Percentiles rank a stretch among this genome's conserved stretches.
Conservation (phyloP, 64 coral and sea anemone species). For the Dendronephthya gigantea region DNA sequence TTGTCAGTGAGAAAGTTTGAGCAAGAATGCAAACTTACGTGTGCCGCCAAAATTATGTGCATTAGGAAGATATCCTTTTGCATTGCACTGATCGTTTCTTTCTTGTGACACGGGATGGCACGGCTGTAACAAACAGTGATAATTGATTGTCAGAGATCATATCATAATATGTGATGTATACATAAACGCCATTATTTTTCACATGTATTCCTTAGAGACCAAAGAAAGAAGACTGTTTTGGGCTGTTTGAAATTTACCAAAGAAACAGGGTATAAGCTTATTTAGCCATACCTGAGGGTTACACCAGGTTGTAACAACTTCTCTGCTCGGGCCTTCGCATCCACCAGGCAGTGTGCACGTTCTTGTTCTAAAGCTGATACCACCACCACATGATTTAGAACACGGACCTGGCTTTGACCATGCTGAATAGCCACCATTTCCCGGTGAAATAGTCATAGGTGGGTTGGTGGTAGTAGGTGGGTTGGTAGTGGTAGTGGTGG, state of each 20-base stretch:
- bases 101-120: background rate
- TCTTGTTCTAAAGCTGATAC: background rate
- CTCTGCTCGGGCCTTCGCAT: background rate
- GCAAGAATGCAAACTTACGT: no score
- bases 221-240: no score
- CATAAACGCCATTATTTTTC: no score
- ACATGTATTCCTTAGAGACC: no score
- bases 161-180: no score
- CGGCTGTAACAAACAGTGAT: background rate
- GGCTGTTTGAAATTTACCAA: no score
- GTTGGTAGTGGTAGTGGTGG: background rate
- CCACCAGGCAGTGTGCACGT: background rate
- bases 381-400: background rate
- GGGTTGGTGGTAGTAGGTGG: background rate
- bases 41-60: background rate
- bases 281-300: background rate
- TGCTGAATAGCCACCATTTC: background rate
- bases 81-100: background rate
- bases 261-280: no score
- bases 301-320: background rate
- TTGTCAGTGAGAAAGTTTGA: no score
- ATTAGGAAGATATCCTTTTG: background rate
- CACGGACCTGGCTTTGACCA: background rate
- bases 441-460: background rate
- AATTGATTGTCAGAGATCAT: no score